Evolutionary conservation across 2,797 vertebrate species (phyloP), one percentile per base, ranked within the genome.

Genomic region (Cephalopachus bancanus): DNA sequence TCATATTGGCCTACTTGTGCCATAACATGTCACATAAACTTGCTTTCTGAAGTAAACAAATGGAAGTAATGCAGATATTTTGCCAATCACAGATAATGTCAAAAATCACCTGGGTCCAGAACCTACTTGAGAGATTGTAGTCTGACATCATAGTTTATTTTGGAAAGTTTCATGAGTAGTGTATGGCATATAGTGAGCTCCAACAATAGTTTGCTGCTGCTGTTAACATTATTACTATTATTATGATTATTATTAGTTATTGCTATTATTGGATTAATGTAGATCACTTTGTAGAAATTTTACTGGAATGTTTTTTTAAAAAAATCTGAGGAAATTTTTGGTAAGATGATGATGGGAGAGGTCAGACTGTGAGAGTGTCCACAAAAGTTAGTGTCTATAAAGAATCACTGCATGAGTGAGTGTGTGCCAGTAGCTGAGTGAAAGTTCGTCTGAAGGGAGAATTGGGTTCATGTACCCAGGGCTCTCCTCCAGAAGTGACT

Each of bases 51-150:
- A 15, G 8, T 26, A 10, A 94, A 26, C n/a, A 91, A 89, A 71
- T 19, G 17, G 16, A 95, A 87, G 10, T 69, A 69, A 88, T 93
- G 11, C n/a, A 88, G 19, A 87, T 92, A 1, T 80, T 87, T 95
- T n/a, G 3, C 67, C 83, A 93, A 51, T 37, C 12, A 28, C 7
- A 84, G 33, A 19, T 96, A 93, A 59, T 30, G 33, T 49, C 62
- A 24, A 72, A 90, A 93, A 80, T 1, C 4, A 57, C n/a, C 11
- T 81, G 5, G 7, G 57, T 74, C 24, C 11, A 86, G 33, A 22
- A 93, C 44, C 44, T 44, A 85, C 20, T 86, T 67, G n/a, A 83
- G 14, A 87, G 5, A 83, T 55, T 76, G 4, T 69, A 94, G 76
- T 74, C 24, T 94, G 6, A 44, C 44, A 44, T 44, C 4, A 44